Conservation (phyloP, 2,113 vertebrate species). For the Nannospalax galili region DNA sequence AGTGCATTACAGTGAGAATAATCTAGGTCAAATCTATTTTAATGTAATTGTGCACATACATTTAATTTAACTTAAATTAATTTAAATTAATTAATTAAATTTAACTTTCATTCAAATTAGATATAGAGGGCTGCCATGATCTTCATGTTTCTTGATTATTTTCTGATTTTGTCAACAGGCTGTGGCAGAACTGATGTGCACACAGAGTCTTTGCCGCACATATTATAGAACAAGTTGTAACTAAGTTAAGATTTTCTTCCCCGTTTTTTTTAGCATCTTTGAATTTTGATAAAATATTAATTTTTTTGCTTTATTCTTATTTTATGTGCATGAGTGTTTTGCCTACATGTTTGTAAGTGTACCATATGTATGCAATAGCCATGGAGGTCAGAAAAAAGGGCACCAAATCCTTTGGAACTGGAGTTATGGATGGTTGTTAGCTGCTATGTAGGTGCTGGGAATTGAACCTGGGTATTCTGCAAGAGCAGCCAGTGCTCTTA, state of each 20-base stretch:
- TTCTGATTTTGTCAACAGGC: not conserved
- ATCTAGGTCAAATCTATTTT: not conserved
- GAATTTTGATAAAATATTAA: not conserved
- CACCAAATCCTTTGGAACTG: no score
- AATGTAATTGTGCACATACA: not conserved
- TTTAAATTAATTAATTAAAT: no score
- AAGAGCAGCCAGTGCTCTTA: no score
- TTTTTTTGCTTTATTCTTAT: not conserved
- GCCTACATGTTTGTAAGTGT: no score
- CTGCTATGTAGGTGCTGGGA: no score
- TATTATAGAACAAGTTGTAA: not conserved
- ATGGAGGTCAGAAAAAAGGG: no score
- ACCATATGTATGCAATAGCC: no score
- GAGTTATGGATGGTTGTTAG: no score
- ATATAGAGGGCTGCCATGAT: not conserved
- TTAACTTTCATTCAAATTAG: conserved; percentile 1
- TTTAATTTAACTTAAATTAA: not conserved
- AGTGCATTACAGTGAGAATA: not conserved
- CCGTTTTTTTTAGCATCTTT: not conserved
- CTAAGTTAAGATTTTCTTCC: not conserved
- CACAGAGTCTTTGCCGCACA: not conserved
- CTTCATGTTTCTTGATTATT: conserved; percentile 8
- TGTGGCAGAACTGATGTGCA: not conserved
- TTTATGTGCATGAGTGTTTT: no score
- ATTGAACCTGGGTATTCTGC: no score